phyloP scores from a whole-genome alignment of 1,140 invertebrate genomes.

The Drosophila nebulosa region DNA sequence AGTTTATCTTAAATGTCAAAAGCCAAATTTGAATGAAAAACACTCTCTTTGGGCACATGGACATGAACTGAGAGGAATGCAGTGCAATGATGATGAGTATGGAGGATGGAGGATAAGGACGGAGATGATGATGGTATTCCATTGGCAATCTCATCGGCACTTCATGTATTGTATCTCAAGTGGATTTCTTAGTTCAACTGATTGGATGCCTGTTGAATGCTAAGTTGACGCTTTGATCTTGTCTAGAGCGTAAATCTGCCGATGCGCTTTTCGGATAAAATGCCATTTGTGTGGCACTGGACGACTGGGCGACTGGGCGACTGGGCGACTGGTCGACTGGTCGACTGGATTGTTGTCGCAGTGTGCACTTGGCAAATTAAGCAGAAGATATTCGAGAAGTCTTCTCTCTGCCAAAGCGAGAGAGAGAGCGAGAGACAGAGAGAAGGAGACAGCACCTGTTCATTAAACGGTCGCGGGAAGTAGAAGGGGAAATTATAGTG shows the following conservation, averaged over 20 bases:
- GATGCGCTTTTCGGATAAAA: conserved; percentile 73
- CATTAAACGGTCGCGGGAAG: conserved; percentile 57
- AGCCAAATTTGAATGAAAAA: too few relatives aligned
- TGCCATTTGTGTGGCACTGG: conserved; percentile 57
- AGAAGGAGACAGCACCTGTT: conserved; percentile 60
- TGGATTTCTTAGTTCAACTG: conserved; percentile 40
- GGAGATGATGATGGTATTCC: not conserved
- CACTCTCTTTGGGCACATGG: too few relatives aligned
- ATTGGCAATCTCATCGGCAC: not conserved
- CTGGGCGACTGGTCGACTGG: too few relatives aligned
- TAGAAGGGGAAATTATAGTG: conserved; percentile 68
- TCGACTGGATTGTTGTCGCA: not conserved
- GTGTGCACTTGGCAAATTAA: conserved; percentile 53
- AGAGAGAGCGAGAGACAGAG: too few relatives aligned
- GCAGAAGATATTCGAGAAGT: not conserved
- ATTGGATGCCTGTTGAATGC: conserved; percentile 74
- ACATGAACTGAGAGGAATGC: not conserved
- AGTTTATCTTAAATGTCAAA: too few relatives aligned
- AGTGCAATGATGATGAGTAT: not conserved
- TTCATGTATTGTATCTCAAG: conserved; percentile 1
- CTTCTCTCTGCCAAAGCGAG: too few relatives aligned
- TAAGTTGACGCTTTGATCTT: conserved; percentile 77
- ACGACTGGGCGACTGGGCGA: not conserved
- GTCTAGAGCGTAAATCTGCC: conserved; percentile 71
- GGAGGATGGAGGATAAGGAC: not conserved